Percentiles rank a stretch among this genome's conserved stretches.
Conservation (phyloP, 2,113 vertebrate species). For the Triplophysa dalaica region DNA sequence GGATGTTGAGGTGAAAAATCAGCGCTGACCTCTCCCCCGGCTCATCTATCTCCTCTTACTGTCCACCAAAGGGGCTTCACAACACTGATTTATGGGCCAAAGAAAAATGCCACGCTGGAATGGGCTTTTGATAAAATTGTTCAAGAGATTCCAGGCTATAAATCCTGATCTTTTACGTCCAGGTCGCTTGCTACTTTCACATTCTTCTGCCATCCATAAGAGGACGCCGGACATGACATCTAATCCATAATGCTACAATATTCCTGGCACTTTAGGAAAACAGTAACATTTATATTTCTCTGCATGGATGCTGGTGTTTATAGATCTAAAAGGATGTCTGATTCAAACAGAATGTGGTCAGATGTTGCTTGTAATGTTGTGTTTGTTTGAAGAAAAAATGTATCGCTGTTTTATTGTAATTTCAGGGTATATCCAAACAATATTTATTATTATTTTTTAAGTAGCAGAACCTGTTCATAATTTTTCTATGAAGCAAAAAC, state of each 20-base stretch:
- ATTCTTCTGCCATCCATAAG: slow-evolving; percentile 97
- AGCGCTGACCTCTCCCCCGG: slow-evolving; percentile 93
- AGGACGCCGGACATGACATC: slow-evolving; percentile 82
- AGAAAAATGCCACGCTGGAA: slow-evolving; percentile 95
- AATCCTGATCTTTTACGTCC: slow-evolving; percentile 98
- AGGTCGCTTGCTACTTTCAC: slow-evolving; percentile 93
- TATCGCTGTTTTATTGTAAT: not conserved
- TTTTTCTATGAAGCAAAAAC: too few relatives aligned
- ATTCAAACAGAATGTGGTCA: not conserved
- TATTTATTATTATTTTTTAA: not conserved
- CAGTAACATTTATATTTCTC: slow-evolving; percentile 78
- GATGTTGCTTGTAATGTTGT: not conserved
- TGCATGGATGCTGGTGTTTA: slow-evolving; percentile 52
- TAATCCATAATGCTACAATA: slow-evolving; percentile 92
- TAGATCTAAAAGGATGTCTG: slow-evolving; percentile 6
- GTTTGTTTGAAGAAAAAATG: not conserved
- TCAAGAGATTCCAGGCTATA: slow-evolving; percentile 98
- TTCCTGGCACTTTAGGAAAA: slow-evolving; percentile 81
- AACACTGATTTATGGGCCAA: slow-evolving; percentile 96
- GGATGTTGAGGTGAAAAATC: slow-evolving; percentile 88
- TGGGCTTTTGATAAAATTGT: slow-evolving; percentile 99
- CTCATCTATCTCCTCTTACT: slow-evolving; percentile 98
- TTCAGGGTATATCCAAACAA: not conserved
- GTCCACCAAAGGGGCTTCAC: slow-evolving; percentile 95
- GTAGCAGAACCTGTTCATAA: too few relatives aligned